Percentiles rank a stretch among this genome's conserved stretches.
Evolutionary conservation across 2,797 vertebrate species (phyloP).

Genomic region (Phaenicophaeus curvirostris): DNA sequence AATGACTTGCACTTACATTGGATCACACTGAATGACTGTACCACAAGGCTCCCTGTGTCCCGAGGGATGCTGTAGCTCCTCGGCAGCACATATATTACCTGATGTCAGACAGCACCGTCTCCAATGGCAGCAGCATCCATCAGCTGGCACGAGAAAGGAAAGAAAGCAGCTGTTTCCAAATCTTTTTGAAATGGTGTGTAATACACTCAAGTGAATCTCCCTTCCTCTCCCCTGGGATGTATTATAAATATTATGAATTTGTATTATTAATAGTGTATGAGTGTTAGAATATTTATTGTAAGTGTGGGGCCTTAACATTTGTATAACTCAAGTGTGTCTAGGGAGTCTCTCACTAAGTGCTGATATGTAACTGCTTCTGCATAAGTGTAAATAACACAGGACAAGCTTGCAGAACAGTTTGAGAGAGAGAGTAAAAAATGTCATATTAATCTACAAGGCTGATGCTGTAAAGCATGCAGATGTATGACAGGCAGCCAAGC

Average conservation of each 20-base stretch:
- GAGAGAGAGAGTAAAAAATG: constrained; percentile 7
- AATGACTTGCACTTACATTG: not conserved
- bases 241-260: constrained; percentile 67
- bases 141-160: constrained; percentile 5
- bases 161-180: constrained; percentile 61
- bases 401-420: constrained; percentile 19
- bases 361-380: constrained; percentile 28
- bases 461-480: not conserved
- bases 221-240: constrained; percentile 39
- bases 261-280: constrained; percentile 70
- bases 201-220: not conserved
- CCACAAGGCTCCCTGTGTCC: not conserved
- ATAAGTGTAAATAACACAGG: constrained; percentile 46
- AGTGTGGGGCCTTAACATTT: constrained; percentile 55
- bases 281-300: constrained; percentile 56
- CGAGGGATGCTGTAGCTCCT: constrained; percentile 21
- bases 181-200: constrained; percentile 51
- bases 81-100: constrained; percentile 3
- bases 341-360: constrained; percentile 45
- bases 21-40: not conserved
- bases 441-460: not conserved
- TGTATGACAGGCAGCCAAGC: not conserved
- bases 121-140: constrained; percentile 40
- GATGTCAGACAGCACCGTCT: constrained; percentile 21
- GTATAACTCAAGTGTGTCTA: constrained; percentile 50